Conservation (phyloP, 2,888 invertebrate species). For the Pristionchus japonicus region DNA sequence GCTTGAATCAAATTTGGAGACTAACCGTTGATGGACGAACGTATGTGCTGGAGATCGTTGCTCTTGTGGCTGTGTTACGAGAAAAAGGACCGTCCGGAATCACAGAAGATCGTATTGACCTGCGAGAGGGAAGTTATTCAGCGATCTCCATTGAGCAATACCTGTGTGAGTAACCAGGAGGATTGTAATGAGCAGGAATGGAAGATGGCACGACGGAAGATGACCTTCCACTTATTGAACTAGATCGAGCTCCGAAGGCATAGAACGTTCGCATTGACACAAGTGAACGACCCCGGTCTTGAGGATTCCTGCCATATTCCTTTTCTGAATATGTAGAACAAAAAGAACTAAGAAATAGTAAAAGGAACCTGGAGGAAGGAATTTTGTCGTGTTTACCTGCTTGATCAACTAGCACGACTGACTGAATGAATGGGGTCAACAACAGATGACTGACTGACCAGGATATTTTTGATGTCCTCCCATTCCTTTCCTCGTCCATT, state of each 20-base stretch:
- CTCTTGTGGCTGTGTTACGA: background rate
- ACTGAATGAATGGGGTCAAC: background rate
- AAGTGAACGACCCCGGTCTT: slow-evolving; percentile 43
- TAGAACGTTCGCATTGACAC: slow-evolving; percentile 43
- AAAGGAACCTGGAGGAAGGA: background rate
- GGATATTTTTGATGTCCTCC: background rate
- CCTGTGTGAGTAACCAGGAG: slow-evolving; percentile 29
- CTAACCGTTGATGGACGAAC: background rate
- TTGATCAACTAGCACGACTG: background rate
- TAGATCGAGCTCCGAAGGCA: slow-evolving; percentile 42
- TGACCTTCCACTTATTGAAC: background rate
- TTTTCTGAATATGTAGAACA: too few species aligned
- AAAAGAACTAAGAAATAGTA: background rate
- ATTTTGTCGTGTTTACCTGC: background rate
- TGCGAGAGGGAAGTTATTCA: too few species aligned
- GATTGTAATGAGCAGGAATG: slow-evolving; percentile 32
- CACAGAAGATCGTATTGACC: background rate
- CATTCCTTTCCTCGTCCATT: background rate
- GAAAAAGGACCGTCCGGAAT: background rate
- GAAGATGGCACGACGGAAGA: slow-evolving; percentile 23
- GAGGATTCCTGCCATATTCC: slow-evolving; percentile 42
- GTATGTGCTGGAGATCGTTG: background rate
- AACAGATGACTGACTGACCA: slow-evolving; percentile 36
- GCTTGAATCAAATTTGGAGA: too few species aligned
- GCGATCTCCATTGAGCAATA: too few species aligned